Base-by-base conservation (phyloP, 2,113 vertebrate genomes). In the Dromaius novaehollandiae region DNA sequence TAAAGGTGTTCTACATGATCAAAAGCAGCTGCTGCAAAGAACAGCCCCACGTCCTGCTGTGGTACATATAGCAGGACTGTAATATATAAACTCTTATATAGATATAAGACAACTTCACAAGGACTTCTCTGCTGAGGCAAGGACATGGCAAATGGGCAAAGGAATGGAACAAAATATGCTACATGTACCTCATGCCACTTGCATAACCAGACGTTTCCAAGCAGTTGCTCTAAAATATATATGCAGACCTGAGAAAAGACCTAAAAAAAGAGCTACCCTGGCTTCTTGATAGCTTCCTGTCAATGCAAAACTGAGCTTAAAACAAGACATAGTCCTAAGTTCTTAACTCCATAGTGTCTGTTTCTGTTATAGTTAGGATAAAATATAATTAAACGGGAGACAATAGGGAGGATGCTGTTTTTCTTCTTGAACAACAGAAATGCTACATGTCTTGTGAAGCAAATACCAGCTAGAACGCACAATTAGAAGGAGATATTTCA, bases 211-310 rank as follows among this genome's bases (percentile, higher is more conserved):
- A 13, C 55, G 42, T 9, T 21, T 42, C n/a, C 13, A 42, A 5
- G 7, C 14, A 25, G 2, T 53, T 81, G 76, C 38, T 63, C 15
- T 73, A 50, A 82, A 73, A 36, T 7, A 36, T n/a, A 42, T 44
- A 73, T 19, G 25, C 13, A 66, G 21, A 63, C 11, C 21, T 16
- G 13, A 79, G 46, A 48, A 1, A 9, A 68, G 24, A 34, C 50
- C 5, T 77, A 24, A 38, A 36, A 76, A 85, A 34, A 11, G 2
- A 30, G 7, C 10, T 44, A 28, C 9, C 0, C 1, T 6, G 4
- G 0, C 60, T 60, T 75, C 80, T 60, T n/a, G 18, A 42, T 42
- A 85, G 17, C 7, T 58, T 6, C 16, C 5, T 28, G 13, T 21
- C 42, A 74, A 32, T 14, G 7, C 10, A 50, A 69, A 51, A 86